Evolutionary conservation across 1,140 invertebrate species (phyloP), one percentile per base, ranked within the genome.

Genomic region (Drosophila truncata): DNA sequence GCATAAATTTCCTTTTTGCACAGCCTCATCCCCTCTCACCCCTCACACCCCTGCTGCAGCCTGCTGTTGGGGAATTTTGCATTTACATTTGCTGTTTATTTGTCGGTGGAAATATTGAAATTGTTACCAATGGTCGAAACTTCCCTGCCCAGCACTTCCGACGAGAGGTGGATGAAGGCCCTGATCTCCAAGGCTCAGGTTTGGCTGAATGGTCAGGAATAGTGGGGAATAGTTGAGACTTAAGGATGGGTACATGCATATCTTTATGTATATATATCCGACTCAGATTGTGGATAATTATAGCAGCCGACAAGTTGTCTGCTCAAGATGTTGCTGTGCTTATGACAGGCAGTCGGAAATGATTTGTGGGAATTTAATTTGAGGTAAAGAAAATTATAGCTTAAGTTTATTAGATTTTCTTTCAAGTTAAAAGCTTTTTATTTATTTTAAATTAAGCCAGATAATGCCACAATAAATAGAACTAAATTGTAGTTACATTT

Each of bases 41-140:
- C 47, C 11, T 16, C 9, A 8, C 33, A 27, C 35, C 20, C 31
- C n/a, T 65, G 29, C 27, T 66, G 44, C 33, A 13, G 33, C 41
- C 33, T 75, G 57, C 44, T 62, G 44, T 59, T 60, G 50, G 46
- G 69, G 61, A 79, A 46, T 79, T 84, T 81, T 81, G 78, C 81
- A 88, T 88, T 90, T 81, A 72, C 84, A 88, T 90, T 87, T 90
- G 78, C 85, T 90, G 85, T 88, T 88, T 88, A 88, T 88, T 83
- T 88, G 73, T 67, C 81, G 69, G 72, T 88, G 84, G 72, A 84
- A 87, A 88, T 90, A 90, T 88, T 90, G 80, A 87, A 87, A 87
- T 77, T 82, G 71, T 84, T 80, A 64, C 77, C 79, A 46, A 75
- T 75, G 69, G 57, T 52, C 61, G 60, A 33, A 33, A 44, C 27